Evolutionary conservation across 1,140 invertebrate species (phyloP).

Genomic region (Pogonognathellus flavescens): DNA sequence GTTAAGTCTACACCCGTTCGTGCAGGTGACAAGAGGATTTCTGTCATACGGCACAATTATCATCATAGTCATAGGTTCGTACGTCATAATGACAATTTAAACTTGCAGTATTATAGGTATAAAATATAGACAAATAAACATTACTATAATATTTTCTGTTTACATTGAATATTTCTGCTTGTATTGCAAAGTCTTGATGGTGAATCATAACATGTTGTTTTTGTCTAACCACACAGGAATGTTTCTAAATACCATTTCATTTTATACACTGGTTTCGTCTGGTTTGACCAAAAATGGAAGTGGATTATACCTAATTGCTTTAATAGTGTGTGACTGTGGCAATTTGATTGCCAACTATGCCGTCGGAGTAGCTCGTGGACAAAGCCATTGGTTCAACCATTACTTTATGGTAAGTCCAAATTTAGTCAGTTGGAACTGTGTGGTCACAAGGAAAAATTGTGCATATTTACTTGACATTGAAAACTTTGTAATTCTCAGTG

Average conservation of each 20-base stretch:
- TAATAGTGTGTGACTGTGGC: constrained; percentile 70
- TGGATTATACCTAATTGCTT: constrained; percentile 68
- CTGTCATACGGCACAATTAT: constrained; percentile 68
- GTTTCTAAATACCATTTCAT: constrained; percentile 60
- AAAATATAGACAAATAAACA: no score
- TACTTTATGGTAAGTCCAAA: constrained; percentile 69
- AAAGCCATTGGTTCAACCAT: constrained; percentile 68
- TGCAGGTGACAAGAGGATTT: constrained; percentile 68
- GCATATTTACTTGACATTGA: no score
- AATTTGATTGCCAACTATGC: constrained; percentile 70
- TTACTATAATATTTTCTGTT: no score
- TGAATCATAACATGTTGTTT: constrained; percentile 1
- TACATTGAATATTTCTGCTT: neutral
- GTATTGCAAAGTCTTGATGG: neutral
- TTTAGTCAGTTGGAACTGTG: no score
- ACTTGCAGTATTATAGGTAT: no score
- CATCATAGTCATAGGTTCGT: constrained; percentile 69
- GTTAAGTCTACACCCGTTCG: constrained; percentile 68
- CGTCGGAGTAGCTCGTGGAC: constrained; percentile 68
- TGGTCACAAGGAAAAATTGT: no score
- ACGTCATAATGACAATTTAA: neutral
- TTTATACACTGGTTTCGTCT: constrained; percentile 63
- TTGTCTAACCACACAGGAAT: constrained; percentile 52
- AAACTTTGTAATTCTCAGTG: no score
- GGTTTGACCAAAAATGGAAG: constrained; percentile 63